Evolutionary conservation across 2,888 invertebrate genomes (phyloP).

Genomic region (Amblyteles armatorius): DNA sequence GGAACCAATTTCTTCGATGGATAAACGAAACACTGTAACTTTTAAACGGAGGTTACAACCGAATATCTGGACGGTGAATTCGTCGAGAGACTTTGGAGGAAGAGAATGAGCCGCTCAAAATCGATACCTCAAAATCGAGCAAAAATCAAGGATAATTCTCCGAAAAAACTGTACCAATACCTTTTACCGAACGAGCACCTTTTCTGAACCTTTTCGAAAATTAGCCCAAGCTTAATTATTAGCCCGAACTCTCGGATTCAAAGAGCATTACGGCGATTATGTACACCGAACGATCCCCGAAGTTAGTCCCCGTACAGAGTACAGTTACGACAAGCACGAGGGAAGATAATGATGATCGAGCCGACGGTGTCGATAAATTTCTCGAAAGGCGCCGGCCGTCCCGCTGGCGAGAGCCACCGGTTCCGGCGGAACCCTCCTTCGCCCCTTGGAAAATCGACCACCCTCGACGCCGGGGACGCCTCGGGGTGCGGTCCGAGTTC

Average conservation of each 20-base stretch:
- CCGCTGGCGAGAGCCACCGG: slow-evolving; percentile 54
- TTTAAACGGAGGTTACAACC: no score
- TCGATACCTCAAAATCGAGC: no score
- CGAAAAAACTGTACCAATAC: no score
- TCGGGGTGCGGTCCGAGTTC: slow-evolving; percentile 59
- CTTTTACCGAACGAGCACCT: no score
- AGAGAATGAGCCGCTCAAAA: no score
- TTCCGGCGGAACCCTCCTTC: slow-evolving; percentile 13
- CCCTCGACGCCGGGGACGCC: slow-evolving; percentile 64
- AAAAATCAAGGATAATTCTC: no score
- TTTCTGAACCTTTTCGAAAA: no score
- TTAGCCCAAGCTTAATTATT: no score
- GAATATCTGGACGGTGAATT: no score
- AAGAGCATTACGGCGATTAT: slow-evolving; percentile 37
- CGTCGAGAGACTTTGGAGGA: no score
- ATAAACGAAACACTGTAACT: no score
- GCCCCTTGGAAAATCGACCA: slow-evolving; percentile 62
- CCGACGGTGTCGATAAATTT: slow-evolving; percentile 65
- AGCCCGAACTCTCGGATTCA: slow-evolving; percentile 22
- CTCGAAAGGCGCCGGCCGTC: slow-evolving; percentile 55
- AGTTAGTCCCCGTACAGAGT: slow-evolving; percentile 33
- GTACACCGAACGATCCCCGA: neutral
- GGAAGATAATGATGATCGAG: slow-evolving; percentile 58
- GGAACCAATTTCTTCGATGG: no score
- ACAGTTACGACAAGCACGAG: slow-evolving; percentile 28